These are phyloP conservation scores for Penaeus japonicus DNA, from an alignment of 1,140 invertebrate species.

Conservation along the genomic window DNA sequence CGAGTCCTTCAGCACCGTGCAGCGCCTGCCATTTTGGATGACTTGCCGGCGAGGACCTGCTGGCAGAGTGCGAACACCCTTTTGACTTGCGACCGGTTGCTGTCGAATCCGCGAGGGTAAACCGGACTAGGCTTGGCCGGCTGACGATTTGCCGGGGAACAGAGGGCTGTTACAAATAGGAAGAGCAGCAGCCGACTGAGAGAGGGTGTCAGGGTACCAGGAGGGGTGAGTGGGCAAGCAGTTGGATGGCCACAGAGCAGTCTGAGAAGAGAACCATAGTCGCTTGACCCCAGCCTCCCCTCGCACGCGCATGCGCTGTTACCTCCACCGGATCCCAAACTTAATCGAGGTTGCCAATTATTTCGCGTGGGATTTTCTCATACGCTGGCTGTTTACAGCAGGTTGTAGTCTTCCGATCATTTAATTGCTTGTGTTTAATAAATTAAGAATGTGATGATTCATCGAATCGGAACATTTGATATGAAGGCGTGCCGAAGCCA, in stretches of 20 bases:
- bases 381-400: no score
- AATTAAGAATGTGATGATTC: no score
- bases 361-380: no score
- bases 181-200: neutral
- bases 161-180: neutral
- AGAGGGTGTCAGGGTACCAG: neutral
- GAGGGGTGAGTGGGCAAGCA: slow-evolving; percentile 49
- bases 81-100: neutral
- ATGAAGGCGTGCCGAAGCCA: neutral
- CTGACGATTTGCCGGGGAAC: neutral
- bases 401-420: no score
- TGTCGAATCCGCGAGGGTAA: neutral
- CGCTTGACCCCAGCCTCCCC: slow-evolving; percentile 53
- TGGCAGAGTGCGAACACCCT: neutral
- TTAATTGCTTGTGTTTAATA: no score
- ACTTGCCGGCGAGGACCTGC: slow-evolving; percentile 4
- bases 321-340: neutral
- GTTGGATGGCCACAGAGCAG: slow-evolving; percentile 51
- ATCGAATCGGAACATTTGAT: no score
- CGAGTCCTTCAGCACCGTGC: neutral
- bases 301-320: slow-evolving; percentile 42
- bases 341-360: no score
- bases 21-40: slow-evolving; percentile 27
- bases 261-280: slow-evolving; percentile 53
- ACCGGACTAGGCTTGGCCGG: neutral